Conservation (phyloP, 2,797 vertebrate genomes). For the Cottoperca gobio region DNA sequence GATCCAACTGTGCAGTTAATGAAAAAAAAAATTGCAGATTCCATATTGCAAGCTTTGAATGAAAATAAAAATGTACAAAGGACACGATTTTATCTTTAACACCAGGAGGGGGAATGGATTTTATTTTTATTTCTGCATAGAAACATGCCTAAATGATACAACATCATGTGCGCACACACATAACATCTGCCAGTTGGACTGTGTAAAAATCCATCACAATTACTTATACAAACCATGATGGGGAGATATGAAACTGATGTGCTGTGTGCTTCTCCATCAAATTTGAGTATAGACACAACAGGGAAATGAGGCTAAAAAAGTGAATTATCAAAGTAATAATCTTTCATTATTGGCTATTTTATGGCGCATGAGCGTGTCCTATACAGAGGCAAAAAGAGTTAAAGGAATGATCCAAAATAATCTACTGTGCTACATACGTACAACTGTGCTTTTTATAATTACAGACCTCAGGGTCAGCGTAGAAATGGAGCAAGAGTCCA, state of each 20-base stretch:
- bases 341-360: slow-evolving; percentile 54
- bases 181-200: slow-evolving; percentile 60
- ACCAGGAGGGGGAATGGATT: slow-evolving; percentile 40
- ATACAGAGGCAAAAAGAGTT: slow-evolving; percentile 30
- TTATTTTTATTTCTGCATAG: slow-evolving; percentile 81
- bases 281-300: slow-evolving; percentile 45
- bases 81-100: slow-evolving; percentile 37
- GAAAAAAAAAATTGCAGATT: slow-evolving; percentile 13
- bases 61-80: neutral
- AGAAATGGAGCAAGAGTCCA: slow-evolving; percentile 50
- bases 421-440: slow-evolving; percentile 80
- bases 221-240: slow-evolving; percentile 59
- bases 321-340: slow-evolving; percentile 75
- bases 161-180: slow-evolving; percentile 32
- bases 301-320: slow-evolving; percentile 54
- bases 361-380: slow-evolving; percentile 56
- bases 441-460: slow-evolving; percentile 75
- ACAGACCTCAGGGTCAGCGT: slow-evolving; percentile 63
- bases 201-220: slow-evolving; percentile 57
- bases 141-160: slow-evolving; percentile 78
- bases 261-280: slow-evolving; percentile 44
- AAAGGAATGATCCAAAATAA: slow-evolving; percentile 43
- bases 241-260: slow-evolving; percentile 47
- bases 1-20: slow-evolving; percentile 14
- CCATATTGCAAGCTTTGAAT: slow-evolving; percentile 18